Conservation (phyloP, 2,113 vertebrate genomes). For the Eubucco bourcierii region DNA sequence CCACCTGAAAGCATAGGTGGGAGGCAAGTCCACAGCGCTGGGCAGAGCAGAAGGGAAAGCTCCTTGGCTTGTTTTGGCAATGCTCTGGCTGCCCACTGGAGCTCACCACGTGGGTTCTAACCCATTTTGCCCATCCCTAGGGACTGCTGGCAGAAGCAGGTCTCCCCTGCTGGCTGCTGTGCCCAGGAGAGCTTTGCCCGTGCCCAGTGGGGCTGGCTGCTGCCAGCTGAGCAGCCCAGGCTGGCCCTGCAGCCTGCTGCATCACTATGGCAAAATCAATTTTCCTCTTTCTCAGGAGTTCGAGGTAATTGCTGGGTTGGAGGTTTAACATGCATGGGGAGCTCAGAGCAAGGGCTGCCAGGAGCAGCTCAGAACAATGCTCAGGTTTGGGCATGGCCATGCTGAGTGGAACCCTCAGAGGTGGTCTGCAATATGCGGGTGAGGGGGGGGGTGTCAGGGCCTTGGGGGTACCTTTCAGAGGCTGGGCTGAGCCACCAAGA, state of each 20-base stretch:
- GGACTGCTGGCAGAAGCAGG: not conserved
- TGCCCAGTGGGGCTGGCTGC: fast-evolving
- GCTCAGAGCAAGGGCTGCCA: not conserved
- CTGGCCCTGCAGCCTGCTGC: not conserved
- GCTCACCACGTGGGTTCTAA: fast-evolving
- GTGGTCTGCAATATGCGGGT: not conserved
- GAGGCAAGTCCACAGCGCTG: fast-evolving
- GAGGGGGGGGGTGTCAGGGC: not conserved
- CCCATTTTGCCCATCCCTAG: not conserved
- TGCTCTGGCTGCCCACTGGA: fast-evolving
- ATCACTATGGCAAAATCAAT: not conserved
- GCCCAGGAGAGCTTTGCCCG: not conserved
- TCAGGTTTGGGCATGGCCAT: not conserved
- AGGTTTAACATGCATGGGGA: not conserved
- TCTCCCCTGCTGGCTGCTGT: not conserved
- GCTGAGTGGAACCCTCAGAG: not conserved
- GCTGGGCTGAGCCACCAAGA: not conserved
- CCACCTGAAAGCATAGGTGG: not conserved
- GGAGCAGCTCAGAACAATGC: not conserved
- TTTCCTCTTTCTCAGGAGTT: not conserved
- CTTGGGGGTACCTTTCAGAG: not conserved
- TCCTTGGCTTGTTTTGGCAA: not conserved
- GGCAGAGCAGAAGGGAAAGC: not conserved
- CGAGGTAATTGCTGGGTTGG: slow-evolving; percentile 14
- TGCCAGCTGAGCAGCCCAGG: not conserved